These are phyloP conservation scores for Dromococcyx pavoninus DNA, from an alignment of 2,797 vertebrate genomes.

Conservation along the genomic window DNA sequence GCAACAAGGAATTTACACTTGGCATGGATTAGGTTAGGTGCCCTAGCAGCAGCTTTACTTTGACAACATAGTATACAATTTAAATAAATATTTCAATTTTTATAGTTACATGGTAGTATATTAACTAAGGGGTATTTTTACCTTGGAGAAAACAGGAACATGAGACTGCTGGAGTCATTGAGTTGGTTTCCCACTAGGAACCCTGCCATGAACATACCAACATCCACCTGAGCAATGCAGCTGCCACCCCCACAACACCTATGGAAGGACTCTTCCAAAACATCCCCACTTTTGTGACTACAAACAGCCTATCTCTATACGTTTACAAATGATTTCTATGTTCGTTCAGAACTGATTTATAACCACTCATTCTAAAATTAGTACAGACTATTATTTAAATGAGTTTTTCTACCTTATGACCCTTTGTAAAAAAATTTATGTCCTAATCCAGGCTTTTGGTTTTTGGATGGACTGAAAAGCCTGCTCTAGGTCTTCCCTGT, in stretches of 20 bases:
- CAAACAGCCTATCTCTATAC: neutral
- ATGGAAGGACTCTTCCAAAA: neutral
- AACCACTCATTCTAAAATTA: neutral
- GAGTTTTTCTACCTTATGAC: neutral
- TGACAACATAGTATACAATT: neutral
- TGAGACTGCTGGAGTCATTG: neutral
- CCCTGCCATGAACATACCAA: neutral
- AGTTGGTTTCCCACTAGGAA: neutral
- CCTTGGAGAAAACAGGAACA: neutral
- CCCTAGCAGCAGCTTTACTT: neutral
- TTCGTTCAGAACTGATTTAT: neutral
- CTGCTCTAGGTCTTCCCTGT: neutral
- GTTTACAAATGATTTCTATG: neutral
- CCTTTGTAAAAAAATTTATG: neutral
- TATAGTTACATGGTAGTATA: neutral
- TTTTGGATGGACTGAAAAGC: neutral
- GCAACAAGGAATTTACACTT: neutral
- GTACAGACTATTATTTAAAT: neutral
- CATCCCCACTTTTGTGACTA: neutral
- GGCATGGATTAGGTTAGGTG: neutral
- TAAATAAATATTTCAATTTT: neutral
- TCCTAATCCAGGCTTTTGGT: neutral
- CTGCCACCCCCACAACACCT: neutral
- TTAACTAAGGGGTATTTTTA: neutral
- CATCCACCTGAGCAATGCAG: neutral